A percentile compares a stretch with the other conserved stretches of the same genome.
Conservation (phyloP, 2,113 vertebrate genomes). For the Emydura subglobosa region DNA sequence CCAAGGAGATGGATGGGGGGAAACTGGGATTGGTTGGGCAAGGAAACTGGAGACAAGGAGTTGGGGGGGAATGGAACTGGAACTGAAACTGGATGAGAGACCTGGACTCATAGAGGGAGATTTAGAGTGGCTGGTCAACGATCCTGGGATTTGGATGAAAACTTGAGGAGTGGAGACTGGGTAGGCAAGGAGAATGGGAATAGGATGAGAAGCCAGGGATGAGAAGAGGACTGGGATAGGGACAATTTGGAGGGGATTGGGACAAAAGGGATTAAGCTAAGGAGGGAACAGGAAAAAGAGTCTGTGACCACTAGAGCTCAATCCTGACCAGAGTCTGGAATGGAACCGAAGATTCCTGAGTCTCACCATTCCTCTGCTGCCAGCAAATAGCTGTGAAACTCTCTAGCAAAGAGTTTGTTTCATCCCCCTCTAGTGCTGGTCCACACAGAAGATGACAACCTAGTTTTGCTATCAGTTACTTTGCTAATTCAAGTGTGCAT, state of each 20-base stretch:
- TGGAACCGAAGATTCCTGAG: fast-evolving
- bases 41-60: no score
- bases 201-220: background rate
- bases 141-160: background rate
- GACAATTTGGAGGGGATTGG: background rate
- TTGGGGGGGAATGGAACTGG: no score
- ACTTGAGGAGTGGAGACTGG: background rate
- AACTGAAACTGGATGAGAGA: background rate
- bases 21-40: no score
- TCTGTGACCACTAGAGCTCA: constrained; percentile 45
- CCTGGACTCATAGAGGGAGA: background rate
- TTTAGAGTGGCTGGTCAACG: no score
- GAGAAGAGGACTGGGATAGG: background rate
- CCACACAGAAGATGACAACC: background rate
- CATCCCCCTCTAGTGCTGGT: background rate
- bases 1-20: no score
- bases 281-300: background rate
- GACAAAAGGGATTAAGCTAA: constrained; percentile 10
- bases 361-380: background rate
- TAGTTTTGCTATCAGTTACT: background rate
- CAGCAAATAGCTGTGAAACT: background rate
- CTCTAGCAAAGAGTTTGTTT: background rate
- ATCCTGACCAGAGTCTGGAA: constrained; percentile 13
- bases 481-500: background rate
- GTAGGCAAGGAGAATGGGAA: background rate